Evolutionary conservation across 2,797 vertebrate genomes (phyloP).

Genomic region (Hydrophis major): DNA sequence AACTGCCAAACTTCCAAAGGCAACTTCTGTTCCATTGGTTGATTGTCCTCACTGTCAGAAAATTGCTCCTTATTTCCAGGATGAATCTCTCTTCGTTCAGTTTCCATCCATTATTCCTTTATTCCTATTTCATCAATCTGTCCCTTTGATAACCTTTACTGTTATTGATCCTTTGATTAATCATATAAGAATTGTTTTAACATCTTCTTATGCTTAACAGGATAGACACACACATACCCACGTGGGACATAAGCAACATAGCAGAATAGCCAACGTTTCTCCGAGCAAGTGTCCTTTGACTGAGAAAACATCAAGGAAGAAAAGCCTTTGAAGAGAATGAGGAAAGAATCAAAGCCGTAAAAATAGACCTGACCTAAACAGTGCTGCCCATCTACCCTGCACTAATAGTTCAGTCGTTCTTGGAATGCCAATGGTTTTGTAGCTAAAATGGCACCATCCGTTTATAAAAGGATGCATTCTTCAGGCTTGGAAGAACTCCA

Average conservation of each 20-base stretch:
- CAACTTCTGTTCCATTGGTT: too few relatives aligned
- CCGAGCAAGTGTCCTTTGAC: not conserved
- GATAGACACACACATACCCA: not conserved
- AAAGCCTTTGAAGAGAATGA: not conserved
- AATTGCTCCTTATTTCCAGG: too few relatives aligned
- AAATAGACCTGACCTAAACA: not conserved
- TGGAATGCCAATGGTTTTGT: not conserved
- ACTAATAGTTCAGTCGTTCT: not conserved
- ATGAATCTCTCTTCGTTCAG: too few relatives aligned
- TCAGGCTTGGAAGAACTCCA: not conserved
- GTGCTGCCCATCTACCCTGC: not conserved
- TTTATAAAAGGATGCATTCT: not conserved
- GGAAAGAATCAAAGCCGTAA: not conserved
- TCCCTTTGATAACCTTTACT: not conserved
- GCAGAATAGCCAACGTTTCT: not conserved
- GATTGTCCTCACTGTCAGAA: too few relatives aligned
- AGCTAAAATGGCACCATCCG: not conserved
- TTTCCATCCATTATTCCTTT: too few relatives aligned
- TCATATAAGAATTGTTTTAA: not conserved
- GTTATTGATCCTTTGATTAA: not conserved
- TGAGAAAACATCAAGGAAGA: not conserved
- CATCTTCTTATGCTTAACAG: not conserved
- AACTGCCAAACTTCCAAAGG: too few relatives aligned
- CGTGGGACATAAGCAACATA: not conserved
- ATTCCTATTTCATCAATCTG: not conserved